Evolutionary conservation across 2,888 invertebrate species (phyloP).

Genomic region (Drosophila macrospina): DNA sequence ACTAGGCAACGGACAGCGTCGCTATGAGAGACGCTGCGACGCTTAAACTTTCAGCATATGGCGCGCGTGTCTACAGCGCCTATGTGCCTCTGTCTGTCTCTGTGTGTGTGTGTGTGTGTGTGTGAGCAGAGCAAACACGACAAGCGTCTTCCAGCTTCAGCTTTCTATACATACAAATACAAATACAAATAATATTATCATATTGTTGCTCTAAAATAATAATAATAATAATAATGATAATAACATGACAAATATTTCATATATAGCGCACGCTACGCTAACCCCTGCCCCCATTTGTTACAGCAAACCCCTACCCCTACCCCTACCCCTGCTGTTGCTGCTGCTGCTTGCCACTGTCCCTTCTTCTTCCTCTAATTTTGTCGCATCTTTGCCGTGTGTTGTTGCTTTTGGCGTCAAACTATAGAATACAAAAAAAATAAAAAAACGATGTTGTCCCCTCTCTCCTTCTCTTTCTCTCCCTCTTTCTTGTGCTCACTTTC

Average conservation of each 20-base stretch:
- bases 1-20: slow-evolving; percentile 60
- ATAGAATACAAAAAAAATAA: no score
- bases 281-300: not conserved
- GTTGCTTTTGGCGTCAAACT: slow-evolving; percentile 42
- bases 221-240: slow-evolving; percentile 70
- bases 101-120: slow-evolving; percentile 16
- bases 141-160: slow-evolving; percentile 18
- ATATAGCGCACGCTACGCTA: slow-evolving; percentile 21
- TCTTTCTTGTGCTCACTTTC: not conserved
- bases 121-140: slow-evolving; percentile 1
- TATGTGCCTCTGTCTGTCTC: slow-evolving; percentile 1
- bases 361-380: not conserved
- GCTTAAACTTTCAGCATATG: slow-evolving; percentile 70
- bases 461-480: slow-evolving; percentile 5
- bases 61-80: slow-evolving; percentile 57
- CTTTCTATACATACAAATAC: slow-evolving; percentile 12
- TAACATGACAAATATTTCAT: slow-evolving; percentile 65
- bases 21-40: slow-evolving; percentile 46
- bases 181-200: slow-evolving; percentile 31
- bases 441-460: slow-evolving; percentile 9
- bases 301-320: not conserved
- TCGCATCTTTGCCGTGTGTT: slow-evolving; percentile 6
- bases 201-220: slow-evolving; percentile 62
- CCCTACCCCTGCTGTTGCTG: no score
- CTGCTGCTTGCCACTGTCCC: no score